Base-by-base conservation (phyloP, 2,113 vertebrate species). In the Pterocles orientalis region DNA sequence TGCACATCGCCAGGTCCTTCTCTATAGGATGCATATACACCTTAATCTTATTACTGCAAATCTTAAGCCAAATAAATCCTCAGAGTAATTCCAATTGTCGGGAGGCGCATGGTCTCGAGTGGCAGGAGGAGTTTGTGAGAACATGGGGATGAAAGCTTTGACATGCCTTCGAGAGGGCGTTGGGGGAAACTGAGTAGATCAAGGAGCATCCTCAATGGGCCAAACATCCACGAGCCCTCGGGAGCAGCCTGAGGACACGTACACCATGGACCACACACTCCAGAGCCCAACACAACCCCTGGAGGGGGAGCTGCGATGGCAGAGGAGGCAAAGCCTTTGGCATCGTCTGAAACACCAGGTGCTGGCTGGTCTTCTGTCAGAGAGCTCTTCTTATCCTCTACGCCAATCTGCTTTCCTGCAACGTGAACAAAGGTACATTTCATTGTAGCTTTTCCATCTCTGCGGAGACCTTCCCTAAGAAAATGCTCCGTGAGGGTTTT, bases 381-480 rank as follows among this genome's bases (percentile, higher is more conserved):
- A 79, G 77, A 36, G 39, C 51, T 25, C 68, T 41, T 60, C 69
- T n/a, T 70, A 57, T 84, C 54, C 68, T 82, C 41, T 60, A 1
- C 0, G 0, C 33, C 6, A 5, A 33, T 60, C 51, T 84, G 82
- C 69, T 92, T 95, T 76, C 75, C 75, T 47, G 39, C 75, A 43
- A 93, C 72, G 47, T 14, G 45, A 90, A 64, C 54, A 79, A 71
- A 86, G 54, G n/a, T 72, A 84, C 47, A 77, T 71, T 91, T 58
- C 15, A 1, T 45, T 82, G 45, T 70, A 84, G 56, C 72, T 95
- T 92, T 92, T 70, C 84, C 64, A 48, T 3, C 6, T 82, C 69
- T 93, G 51, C 86, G 85, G 76, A 88, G 96, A 92, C 21, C 17
- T 71, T 84, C 36, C 72, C 57, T 33, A 41, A 80, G 78, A 72